Percentiles rank a stretch among this genome's conserved stretches.
These are phyloP conservation scores for Andrena praecox DNA, from an alignment of 2,888 invertebrate genomes.

Conservation along the genomic window DNA sequence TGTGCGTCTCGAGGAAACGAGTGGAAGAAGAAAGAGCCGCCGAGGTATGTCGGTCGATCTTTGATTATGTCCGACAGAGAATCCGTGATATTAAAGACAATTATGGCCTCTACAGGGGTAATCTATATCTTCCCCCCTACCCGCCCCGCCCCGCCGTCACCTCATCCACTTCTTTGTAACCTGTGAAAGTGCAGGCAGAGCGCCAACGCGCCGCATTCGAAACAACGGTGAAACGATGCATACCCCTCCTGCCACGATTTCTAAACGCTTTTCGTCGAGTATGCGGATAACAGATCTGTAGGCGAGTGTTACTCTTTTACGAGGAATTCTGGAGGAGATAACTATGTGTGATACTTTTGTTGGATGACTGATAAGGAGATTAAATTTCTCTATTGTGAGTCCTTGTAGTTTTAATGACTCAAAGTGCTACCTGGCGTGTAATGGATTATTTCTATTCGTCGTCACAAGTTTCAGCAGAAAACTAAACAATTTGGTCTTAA, in stretches of 20 bases:
- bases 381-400: too few relatives aligned
- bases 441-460: too few relatives aligned
- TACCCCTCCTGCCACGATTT: conserved; percentile 46
- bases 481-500: too few relatives aligned
- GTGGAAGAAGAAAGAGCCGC: conserved; percentile 28
- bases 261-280: conserved; percentile 48
- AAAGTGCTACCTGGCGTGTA: too few relatives aligned
- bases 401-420: too few relatives aligned
- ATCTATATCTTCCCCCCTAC: conserved; percentile 54
- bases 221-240: conserved; percentile 47
- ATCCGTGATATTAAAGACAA: conserved; percentile 69
- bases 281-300: not conserved
- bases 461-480: too few relatives aligned
- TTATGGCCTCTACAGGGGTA: conserved; percentile 59
- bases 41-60: conserved; percentile 66
- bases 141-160: not conserved
- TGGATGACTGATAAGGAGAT: not conserved
- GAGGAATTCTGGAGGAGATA: not conserved
- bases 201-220: conserved; percentile 47
- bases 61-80: conserved; percentile 70
- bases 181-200: conserved; percentile 24
- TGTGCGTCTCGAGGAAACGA: not conserved
- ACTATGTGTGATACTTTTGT: not conserved
- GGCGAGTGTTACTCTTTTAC: not conserved
- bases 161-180: conserved; percentile 41